Evolutionary conservation across 2,888 invertebrate genomes (phyloP), one percentile per base, ranked within the genome.

Genomic region (Lysandra coridon): DNA sequence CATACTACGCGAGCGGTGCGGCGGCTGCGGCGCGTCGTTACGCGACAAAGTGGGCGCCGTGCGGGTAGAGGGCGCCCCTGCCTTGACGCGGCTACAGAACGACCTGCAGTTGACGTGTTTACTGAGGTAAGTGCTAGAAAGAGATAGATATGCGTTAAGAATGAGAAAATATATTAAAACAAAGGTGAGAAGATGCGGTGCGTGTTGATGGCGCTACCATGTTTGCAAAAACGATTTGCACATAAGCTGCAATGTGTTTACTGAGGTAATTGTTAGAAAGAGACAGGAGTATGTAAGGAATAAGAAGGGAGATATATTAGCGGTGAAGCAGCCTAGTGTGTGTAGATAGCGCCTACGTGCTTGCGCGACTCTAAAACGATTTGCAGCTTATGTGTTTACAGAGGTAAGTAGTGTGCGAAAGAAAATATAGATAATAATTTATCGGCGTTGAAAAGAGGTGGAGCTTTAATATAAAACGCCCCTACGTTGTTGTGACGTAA

Each of bases 21-120:
- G 97, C 12, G 90, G 87, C 6, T 96, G 96, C 80, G 97, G 97
- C 83, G 95, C 96, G 80, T 86, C 83, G 84, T 85, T 80, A 95
- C 97, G 3, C 93, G 98, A 98, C 86, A 98, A 98, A 92, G 97
- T 99, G 49, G 97, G 97, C 91, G 96, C 97, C 1, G 97, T 99
- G 82, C 95, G 98, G 69, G 97, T 97, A n/a, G 98, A 99, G 88
- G 99, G 99, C 1, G 97, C 96, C 2, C 90, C 96, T 17, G 99
- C 99, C 0, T 95, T 99, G 77, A 97, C 97, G 84, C 95, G 98
- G 80, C 95, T 49, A 7, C 12, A 49, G 10, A 49, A 49, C 49
- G 49, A 49, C 1, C 12, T 99, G 82, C 99, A 99, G 87, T 96
- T 99, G 3, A 53, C 12, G 12, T 53, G 14, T 53, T 53, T 14